Conservation (phyloP, 2,888 invertebrate genomes). For the Cistogaster globosa region DNA sequence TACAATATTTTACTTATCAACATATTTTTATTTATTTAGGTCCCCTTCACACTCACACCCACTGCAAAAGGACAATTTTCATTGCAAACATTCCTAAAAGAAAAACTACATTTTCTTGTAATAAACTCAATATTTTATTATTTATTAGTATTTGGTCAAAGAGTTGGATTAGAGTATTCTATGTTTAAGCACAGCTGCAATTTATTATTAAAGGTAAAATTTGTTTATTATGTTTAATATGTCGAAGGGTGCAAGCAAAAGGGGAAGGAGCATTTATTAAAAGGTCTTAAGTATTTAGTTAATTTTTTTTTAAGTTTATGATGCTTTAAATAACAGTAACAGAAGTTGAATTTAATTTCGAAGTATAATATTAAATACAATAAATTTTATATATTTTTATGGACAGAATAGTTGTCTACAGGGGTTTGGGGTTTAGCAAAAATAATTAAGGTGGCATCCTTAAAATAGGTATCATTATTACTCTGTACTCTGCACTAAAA, state of each 20-base stretch:
- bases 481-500: too few species aligned
- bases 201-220: conserved; percentile 75
- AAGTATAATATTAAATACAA: background rate
- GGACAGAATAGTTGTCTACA: background rate
- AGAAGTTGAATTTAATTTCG: conserved; percentile 49
- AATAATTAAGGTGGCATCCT: too few species aligned
- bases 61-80: conserved; percentile 33
- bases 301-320: conserved; percentile 65
- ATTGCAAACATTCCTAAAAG: background rate
- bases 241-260: background rate
- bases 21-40: conserved; percentile 81
- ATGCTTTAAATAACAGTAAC: conserved; percentile 64
- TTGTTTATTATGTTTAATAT: conserved; percentile 64
- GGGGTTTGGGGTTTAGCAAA: too few species aligned
- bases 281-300: background rate
- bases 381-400: background rate
- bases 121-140: conserved; percentile 38
- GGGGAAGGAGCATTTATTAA: background rate
- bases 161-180: conserved; percentile 24
- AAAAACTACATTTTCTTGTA: conserved; percentile 60
- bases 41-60: conserved; percentile 58
- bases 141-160: conserved; percentile 27
- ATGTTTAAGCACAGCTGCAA: conserved; percentile 75
- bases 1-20: conserved; percentile 80
- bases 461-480: too few species aligned